Conservation (phyloP, 2,888 invertebrate species). For the Platypus cylindrus region DNA sequence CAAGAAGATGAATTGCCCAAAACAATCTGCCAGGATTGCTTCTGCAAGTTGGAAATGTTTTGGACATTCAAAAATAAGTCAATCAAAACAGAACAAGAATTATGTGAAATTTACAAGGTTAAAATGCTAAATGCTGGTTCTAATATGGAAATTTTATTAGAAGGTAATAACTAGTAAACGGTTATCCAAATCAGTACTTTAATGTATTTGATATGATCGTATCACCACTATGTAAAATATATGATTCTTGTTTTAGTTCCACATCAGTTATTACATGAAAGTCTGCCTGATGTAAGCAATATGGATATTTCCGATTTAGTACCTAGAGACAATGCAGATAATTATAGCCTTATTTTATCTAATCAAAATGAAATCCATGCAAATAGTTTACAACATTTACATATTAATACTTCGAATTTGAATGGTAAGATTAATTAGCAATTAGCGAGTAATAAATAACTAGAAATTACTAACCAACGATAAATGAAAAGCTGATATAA, state of each 20-base stretch:
- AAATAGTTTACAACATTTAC: slow-evolving; percentile 28
- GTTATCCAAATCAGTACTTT: slow-evolving; percentile 22
- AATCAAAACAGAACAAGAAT: slow-evolving; percentile 40
- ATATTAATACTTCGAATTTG: slow-evolving; percentile 29
- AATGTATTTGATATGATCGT: background rate
- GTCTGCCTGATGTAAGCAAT: slow-evolving; percentile 25
- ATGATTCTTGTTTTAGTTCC: slow-evolving; percentile 22
- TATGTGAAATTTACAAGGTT: slow-evolving; percentile 33
- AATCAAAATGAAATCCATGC: slow-evolving; percentile 26
- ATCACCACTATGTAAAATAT: too few species aligned
- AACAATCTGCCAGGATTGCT: slow-evolving; percentile 44
- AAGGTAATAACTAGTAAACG: slow-evolving; percentile 20
- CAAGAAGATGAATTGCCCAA: slow-evolving; percentile 44
- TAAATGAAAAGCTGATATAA: too few species aligned
- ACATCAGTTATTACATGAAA: slow-evolving; percentile 26
- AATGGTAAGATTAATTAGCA: slow-evolving; percentile 12
- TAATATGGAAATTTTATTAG: too few species aligned
- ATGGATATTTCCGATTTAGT: slow-evolving; percentile 27
- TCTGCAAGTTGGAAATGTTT: slow-evolving; percentile 43
- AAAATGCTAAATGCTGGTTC: slow-evolving; percentile 15
- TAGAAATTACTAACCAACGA: background rate
- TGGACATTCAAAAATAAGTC: slow-evolving; percentile 44
- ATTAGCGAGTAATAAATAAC: background rate
- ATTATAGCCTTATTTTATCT: slow-evolving; percentile 29
- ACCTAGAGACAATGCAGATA: slow-evolving; percentile 26